phyloP scores from a whole-genome alignment of 1,140 invertebrate species.

The Trinorchestia longiramus region DNA sequence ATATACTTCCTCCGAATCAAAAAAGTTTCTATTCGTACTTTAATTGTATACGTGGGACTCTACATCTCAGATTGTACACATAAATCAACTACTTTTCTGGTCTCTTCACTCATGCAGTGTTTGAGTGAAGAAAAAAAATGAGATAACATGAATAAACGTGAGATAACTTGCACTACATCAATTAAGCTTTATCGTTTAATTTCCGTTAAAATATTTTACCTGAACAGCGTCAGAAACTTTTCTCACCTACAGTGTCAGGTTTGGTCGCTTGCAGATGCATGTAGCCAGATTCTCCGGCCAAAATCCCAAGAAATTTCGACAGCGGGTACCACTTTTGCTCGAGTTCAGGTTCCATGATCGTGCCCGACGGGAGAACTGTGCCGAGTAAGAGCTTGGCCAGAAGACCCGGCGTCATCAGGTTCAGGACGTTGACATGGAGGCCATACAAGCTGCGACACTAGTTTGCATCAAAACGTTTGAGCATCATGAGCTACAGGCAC shows the following conservation, averaged over 20 bases:
- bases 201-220: too few relatives aligned
- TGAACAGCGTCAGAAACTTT: too few relatives aligned
- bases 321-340: slow-evolving; percentile 76
- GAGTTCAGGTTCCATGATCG: slow-evolving; percentile 74
- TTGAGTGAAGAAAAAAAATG: too few relatives aligned
- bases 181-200: too few relatives aligned
- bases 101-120: too few relatives aligned
- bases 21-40: too few relatives aligned
- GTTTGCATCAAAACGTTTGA: not conserved
- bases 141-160: too few relatives aligned
- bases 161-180: too few relatives aligned
- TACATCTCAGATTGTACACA: too few relatives aligned
- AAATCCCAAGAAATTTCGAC: slow-evolving; percentile 69
- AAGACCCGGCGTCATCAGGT: slow-evolving; percentile 69
- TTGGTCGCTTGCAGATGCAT: slow-evolving; percentile 87
- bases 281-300: slow-evolving; percentile 83
- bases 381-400: slow-evolving; percentile 74
- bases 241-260: slow-evolving; percentile 82
- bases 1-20: too few relatives aligned
- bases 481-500: slow-evolving; percentile 67
- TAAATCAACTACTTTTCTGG: too few relatives aligned
- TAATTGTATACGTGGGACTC: too few relatives aligned
- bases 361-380: slow-evolving; percentile 69
- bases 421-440: slow-evolving; percentile 79
- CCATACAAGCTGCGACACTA: slow-evolving; percentile 74